Percentiles rank a stretch among this genome's conserved stretches.
Conservation (phyloP, 2,113 vertebrate species). For the Origma solitaria region DNA sequence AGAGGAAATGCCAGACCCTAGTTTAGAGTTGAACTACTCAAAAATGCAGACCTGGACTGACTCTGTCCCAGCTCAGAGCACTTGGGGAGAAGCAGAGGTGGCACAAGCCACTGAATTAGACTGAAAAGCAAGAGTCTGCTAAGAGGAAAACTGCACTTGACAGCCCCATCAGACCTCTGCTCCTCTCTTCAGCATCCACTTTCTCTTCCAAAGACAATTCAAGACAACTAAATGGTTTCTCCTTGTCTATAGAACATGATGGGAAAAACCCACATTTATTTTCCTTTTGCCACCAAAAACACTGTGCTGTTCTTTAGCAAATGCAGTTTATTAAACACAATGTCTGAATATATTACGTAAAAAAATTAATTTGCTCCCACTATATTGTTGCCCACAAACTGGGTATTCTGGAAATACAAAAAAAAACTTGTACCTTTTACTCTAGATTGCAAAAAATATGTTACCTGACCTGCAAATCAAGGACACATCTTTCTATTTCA, state of each 20-base stretch:
- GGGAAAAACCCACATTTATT: accelerated
- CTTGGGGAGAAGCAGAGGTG: background rate
- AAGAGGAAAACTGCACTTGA: background rate
- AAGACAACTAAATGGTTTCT: background rate
- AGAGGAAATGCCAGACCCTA: background rate
- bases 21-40: background rate
- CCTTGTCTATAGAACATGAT: accelerated
- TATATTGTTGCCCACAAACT: background rate
- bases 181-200: background rate
- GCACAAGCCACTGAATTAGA: background rate
- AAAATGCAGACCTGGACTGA: background rate
- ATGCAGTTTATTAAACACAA: background rate
- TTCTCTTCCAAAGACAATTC: background rate
- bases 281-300: background rate
- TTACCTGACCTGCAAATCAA: no score
- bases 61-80: background rate
- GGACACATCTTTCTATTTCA: background rate
- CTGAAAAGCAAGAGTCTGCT: background rate
- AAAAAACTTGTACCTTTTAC: background rate
- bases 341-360: background rate
- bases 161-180: background rate
- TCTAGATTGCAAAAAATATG: background rate
- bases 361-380: background rate
- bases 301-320: background rate
- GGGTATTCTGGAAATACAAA: background rate